A percentile compares a stretch with the other conserved stretches of the same genome.
Conservation (phyloP, 1,140 invertebrate genomes). For the Orchesella cincta region DNA sequence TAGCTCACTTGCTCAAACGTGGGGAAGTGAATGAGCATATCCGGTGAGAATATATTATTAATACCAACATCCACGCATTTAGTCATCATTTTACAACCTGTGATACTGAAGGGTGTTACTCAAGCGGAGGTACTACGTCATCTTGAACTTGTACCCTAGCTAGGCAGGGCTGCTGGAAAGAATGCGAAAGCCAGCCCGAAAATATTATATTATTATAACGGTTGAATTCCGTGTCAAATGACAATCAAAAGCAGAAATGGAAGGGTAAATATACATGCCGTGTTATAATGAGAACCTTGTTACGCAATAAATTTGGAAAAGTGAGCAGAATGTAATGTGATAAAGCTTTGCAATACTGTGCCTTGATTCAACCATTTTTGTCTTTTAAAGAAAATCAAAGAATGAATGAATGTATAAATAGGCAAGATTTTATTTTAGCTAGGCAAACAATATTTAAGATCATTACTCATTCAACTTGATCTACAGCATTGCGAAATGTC, state of each 20-base stretch:
- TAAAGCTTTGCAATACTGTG: no score
- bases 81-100: constrained; percentile 21
- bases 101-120: constrained; percentile 11
- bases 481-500: no score
- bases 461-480: no score
- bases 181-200: neutral
- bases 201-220: neutral
- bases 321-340: no score
- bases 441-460: no score
- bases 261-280: neutral
- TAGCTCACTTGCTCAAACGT: neutral
- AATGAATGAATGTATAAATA: no score
- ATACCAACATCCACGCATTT: constrained; percentile 9
- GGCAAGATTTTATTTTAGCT: no score
- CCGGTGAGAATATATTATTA: constrained; percentile 21
- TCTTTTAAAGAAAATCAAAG: no score
- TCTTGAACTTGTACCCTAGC: neutral
- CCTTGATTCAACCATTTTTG: no score
- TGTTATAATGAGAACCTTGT: neutral
- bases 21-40: constrained; percentile 20
- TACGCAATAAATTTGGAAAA: neutral
- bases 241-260: neutral
- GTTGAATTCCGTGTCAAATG: neutral
- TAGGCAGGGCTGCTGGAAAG: neutral
- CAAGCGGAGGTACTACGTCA: neutral